These are phyloP conservation scores for Allophyes oxyacanthae DNA, from an alignment of 2,888 invertebrate genomes.

Conservation along the genomic window DNA sequence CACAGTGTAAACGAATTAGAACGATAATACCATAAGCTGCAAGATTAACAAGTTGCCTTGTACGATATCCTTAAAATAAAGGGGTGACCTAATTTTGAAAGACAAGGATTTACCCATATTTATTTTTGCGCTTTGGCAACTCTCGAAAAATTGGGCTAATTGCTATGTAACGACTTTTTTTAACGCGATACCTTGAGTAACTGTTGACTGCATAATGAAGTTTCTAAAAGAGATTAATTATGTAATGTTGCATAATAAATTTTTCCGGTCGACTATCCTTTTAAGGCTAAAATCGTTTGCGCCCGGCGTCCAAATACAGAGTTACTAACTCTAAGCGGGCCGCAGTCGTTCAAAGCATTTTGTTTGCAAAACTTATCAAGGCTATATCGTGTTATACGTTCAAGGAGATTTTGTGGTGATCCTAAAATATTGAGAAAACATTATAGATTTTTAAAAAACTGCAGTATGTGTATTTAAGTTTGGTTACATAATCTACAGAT, in stretches of 20 bases:
- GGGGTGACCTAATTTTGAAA: slow-evolving; percentile 24
- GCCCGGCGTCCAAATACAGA: no score
- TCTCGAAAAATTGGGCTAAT: slow-evolving; percentile 25
- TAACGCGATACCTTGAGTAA: slow-evolving; percentile 14
- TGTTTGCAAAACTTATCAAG: background rate
- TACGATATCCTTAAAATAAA: slow-evolving; percentile 2
- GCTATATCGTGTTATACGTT: slow-evolving; percentile 8
- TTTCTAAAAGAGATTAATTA: slow-evolving; percentile 13
- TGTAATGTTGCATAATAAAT: background rate
- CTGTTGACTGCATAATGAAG: slow-evolving; percentile 7
- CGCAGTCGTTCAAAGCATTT: no score
- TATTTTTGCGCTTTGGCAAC: slow-evolving; percentile 19
- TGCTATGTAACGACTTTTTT: slow-evolving; percentile 27
- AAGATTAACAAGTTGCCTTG: no score
- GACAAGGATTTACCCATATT: slow-evolving; percentile 8
- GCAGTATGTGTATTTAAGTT: no score
- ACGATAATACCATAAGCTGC: no score
- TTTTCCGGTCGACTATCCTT: no score
- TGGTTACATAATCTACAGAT: no score
- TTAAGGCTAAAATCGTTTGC: no score
- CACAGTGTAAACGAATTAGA: no score
- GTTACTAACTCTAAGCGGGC: no score
- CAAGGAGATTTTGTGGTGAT: background rate
- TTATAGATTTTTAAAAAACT: no score
- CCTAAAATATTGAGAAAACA: background rate